These are phyloP conservation scores for Malurus splendens DNA, from an alignment of 2,797 vertebrate species.

Conservation along the genomic window DNA sequence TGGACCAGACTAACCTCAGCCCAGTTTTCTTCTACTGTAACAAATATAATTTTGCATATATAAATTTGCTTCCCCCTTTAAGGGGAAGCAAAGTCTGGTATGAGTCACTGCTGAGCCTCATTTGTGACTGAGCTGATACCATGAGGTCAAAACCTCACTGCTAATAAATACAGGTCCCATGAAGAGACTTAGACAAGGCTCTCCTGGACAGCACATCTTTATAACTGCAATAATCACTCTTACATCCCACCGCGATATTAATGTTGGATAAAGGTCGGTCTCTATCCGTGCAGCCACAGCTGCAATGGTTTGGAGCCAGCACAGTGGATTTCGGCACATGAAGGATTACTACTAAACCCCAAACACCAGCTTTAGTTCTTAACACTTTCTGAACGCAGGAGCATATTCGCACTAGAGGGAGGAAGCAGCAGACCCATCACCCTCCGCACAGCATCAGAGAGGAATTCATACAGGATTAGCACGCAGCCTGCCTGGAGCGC, in stretches of 20 bases:
- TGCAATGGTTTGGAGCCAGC: not conserved
- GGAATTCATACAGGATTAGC: rapidly evolving
- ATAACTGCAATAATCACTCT: rapidly evolving
- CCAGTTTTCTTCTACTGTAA: not conserved
- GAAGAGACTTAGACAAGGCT: not conserved
- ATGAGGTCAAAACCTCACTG: not conserved
- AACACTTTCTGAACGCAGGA: rapidly evolving
- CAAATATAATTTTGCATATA: not conserved
- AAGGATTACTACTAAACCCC: not conserved
- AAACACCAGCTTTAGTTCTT: not conserved
- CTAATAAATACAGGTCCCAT: not conserved
- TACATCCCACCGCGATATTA: rapidly evolving
- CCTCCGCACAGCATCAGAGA: rapidly evolving
- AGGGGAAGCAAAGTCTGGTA: not conserved
- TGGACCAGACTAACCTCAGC: not conserved
- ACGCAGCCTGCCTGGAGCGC: not conserved
- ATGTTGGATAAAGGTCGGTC: rapidly evolving
- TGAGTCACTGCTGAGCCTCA: not conserved
- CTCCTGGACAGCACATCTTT: not conserved
- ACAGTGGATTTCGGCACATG: rapidly evolving
- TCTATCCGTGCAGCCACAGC: rapidly evolving
- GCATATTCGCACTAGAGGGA: rapidly evolving
- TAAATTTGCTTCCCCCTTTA: no score
- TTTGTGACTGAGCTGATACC: not conserved
- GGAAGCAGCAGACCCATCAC: not conserved